Evolutionary conservation across 2,797 vertebrate genomes (phyloP).

Genomic region (Scleropages formosus): DNA sequence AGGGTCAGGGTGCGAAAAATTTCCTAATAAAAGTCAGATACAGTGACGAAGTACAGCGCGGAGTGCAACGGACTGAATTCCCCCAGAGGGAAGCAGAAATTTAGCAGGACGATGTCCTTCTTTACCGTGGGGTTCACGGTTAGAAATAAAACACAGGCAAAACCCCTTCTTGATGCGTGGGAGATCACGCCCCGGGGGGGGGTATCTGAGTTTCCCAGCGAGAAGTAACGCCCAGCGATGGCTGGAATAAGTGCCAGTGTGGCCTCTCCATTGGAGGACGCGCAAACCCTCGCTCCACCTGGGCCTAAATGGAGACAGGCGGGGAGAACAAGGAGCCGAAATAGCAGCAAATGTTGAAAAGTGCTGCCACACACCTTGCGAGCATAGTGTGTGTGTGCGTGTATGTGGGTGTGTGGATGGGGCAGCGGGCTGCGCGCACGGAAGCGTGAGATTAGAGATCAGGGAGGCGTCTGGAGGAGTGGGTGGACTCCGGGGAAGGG

Average conservation of each 20-base stretch:
- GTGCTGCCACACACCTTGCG: constrained; percentile 7
- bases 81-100: background rate
- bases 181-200: background rate
- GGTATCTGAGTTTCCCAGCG: background rate
- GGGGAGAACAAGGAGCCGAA: background rate
- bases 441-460: constrained; percentile 15
- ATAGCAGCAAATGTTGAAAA: constrained; percentile 7
- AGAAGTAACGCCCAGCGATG: background rate
- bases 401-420: background rate
- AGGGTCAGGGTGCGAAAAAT: background rate
- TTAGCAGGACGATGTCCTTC: background rate
- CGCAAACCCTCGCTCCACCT: background rate
- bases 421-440: background rate
- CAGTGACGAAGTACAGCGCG: background rate
- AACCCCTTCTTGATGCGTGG: background rate
- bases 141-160: background rate
- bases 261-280: background rate
- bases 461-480: background rate
- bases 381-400: background rate
- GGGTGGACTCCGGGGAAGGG: background rate
- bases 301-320: background rate
- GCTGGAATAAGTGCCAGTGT: background rate
- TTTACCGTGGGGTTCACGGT: background rate
- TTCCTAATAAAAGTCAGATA: background rate
- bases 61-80: background rate